phyloP scores from a whole-genome alignment of 64 coral and sea anemone genomes.

The Stichodactyla helianthus region DNA sequence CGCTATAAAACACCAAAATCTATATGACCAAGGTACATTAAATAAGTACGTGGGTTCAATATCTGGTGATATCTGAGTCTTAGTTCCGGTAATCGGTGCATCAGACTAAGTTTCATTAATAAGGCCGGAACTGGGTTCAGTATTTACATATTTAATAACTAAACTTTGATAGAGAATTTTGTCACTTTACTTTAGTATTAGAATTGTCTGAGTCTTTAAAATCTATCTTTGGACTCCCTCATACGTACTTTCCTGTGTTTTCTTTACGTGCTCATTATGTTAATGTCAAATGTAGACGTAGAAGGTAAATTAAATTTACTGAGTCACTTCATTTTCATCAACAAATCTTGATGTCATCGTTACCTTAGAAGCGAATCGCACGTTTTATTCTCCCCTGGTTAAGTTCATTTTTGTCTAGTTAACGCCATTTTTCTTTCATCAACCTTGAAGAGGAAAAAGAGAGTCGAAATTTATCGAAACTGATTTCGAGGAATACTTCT shows the following conservation, averaged over 20 bases:
- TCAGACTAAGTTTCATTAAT: neutral
- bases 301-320: too few relatives aligned
- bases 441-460: too few relatives aligned
- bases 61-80: neutral
- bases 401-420: too few relatives aligned
- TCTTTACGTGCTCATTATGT: neutral
- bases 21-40: neutral
- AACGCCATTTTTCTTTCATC: too few relatives aligned
- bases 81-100: neutral
- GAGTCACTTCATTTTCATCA: too few relatives aligned
- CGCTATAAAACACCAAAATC: neutral
- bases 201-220: neutral
- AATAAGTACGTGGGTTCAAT: neutral
- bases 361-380: too few relatives aligned
- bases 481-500: too few relatives aligned
- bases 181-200: neutral
- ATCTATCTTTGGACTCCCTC: neutral
- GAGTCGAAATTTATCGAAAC: too few relatives aligned
- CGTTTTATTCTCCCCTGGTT: too few relatives aligned
- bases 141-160: neutral
- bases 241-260: neutral
- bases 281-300: too few relatives aligned
- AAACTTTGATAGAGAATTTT: neutral
- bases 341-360: too few relatives aligned
- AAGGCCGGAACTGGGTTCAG: neutral